Percentiles rank a stretch among this genome's conserved stretches.
These are phyloP conservation scores for Nysson spinosus DNA, from an alignment of 2,888 invertebrate genomes.

Conservation along the genomic window DNA sequence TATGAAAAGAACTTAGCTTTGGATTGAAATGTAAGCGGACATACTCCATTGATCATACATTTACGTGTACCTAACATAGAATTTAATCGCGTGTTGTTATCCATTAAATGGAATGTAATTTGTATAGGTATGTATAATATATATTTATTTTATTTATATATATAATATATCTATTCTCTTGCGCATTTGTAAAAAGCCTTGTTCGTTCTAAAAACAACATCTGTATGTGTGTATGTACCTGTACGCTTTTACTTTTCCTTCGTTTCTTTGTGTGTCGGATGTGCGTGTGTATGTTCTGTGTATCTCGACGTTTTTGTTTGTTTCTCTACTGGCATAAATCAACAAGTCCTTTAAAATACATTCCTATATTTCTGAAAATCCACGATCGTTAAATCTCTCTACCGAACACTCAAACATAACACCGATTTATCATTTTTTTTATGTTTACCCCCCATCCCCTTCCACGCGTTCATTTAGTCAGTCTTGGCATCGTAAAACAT, in stretches of 20 bases:
- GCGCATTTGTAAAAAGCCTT: slow-evolving; percentile 74
- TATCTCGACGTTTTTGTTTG: slow-evolving; percentile 9
- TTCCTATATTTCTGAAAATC: slow-evolving; percentile 70
- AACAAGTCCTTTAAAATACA: slow-evolving; percentile 75
- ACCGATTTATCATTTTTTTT: slow-evolving; percentile 66
- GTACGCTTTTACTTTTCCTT: not conserved
- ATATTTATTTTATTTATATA: slow-evolving; percentile 52
- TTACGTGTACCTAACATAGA: slow-evolving; percentile 30
- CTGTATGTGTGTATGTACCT: slow-evolving; percentile 31
- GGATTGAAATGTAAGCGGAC: slow-evolving; percentile 24
- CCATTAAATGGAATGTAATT: slow-evolving; percentile 56
- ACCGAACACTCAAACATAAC: slow-evolving; percentile 77
- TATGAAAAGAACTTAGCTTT: too few relatives aligned
- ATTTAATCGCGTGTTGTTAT: slow-evolving; percentile 44
- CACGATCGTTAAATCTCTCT: slow-evolving; percentile 75
- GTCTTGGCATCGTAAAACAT: slow-evolving; percentile 70
- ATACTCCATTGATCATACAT: slow-evolving; percentile 18
- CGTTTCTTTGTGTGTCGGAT: not conserved
- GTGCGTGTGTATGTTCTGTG: not conserved
- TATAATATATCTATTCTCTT: slow-evolving; percentile 64
- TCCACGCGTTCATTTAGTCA: slow-evolving; percentile 50
- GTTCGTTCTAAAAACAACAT: slow-evolving; percentile 71
- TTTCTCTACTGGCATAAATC: slow-evolving; percentile 73
- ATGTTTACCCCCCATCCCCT: slow-evolving; percentile 5
- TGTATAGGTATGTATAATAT: slow-evolving; percentile 40